Percentiles rank a stretch among this genome's conserved stretches.
These are phyloP conservation scores for Lysandra coridon DNA, from an alignment of 2,888 invertebrate genomes.

Conservation along the genomic window DNA sequence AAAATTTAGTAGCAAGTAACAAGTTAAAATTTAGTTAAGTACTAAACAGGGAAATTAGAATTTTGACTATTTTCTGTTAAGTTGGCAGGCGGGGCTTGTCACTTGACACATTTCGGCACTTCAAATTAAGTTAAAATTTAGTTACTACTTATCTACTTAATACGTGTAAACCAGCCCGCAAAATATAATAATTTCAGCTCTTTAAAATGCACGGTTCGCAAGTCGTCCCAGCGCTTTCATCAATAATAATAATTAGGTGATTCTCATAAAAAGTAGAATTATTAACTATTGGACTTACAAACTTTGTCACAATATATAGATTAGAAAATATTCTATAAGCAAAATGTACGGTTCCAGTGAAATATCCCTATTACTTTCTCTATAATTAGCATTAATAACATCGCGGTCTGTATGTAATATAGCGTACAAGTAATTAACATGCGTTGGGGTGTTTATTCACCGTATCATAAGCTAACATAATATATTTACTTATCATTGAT, in stretches of 20 bases:
- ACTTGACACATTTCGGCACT: no score
- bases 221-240: background rate
- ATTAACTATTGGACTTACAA: background rate
- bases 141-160: no score
- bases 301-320: background rate
- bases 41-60: no score
- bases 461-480: slow-evolving; percentile 9
- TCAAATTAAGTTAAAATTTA: no score
- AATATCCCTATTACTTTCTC: no score
- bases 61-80: no score
- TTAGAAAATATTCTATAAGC: background rate
- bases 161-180: no score
- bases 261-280: no score
- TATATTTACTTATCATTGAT: background rate
- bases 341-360: background rate
- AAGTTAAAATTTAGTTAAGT: no score
- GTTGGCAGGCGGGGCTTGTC: no score
- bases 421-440: background rate
- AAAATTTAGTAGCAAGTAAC: no score
- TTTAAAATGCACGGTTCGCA: background rate
- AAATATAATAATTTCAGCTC: background rate
- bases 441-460: background rate
- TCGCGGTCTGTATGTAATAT: background rate
- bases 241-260: no score
- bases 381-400: background rate